Percentiles rank a stretch among this genome's conserved stretches.
phyloP scores from a whole-genome alignment of 2,113 vertebrate genomes.

The Callipepla californica region DNA sequence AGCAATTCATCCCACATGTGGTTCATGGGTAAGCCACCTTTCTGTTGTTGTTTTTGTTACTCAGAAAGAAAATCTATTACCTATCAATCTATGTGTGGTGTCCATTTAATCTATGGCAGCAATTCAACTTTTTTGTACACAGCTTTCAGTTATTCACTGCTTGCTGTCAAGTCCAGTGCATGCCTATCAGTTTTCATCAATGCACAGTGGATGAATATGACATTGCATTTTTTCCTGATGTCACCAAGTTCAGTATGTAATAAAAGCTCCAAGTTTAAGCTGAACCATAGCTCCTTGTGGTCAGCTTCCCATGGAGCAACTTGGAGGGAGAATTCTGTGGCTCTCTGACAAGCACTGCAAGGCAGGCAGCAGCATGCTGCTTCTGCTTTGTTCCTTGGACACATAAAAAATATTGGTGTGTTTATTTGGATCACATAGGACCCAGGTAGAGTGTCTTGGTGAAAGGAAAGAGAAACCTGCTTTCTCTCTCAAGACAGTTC shows the following conservation, averaged over 20 bases:
- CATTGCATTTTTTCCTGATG: slow-evolving; percentile 21
- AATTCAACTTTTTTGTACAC: slow-evolving; percentile 45
- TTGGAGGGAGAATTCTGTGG: not conserved
- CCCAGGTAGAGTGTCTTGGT: not conserved
- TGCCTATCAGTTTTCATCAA: slow-evolving; percentile 59
- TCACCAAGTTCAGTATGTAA: not conserved
- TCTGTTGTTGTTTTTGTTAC: slow-evolving; percentile 7
- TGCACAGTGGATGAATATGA: slow-evolving; percentile 36
- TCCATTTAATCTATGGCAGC: slow-evolving; percentile 48
- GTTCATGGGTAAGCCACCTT: slow-evolving; percentile 31
- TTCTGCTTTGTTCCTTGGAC: not conserved
- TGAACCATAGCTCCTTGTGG: not conserved
- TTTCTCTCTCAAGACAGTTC: not conserved
- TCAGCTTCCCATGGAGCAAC: not conserved
- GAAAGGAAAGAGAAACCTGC: not conserved
- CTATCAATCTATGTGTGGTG: slow-evolving; percentile 22
- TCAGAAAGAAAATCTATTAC: slow-evolving; percentile 24
- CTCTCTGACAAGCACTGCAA: not conserved
- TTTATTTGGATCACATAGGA: not conserved
- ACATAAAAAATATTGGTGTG: not conserved
- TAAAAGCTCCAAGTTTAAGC: not conserved
- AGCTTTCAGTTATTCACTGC: slow-evolving; percentile 36
- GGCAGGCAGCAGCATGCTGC: no score
- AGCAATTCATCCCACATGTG: not conserved
- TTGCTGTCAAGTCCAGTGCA: slow-evolving; percentile 59